Evolutionary conservation across 2,888 invertebrate species (phyloP).

Genomic region (Drosophila anceps): DNA sequence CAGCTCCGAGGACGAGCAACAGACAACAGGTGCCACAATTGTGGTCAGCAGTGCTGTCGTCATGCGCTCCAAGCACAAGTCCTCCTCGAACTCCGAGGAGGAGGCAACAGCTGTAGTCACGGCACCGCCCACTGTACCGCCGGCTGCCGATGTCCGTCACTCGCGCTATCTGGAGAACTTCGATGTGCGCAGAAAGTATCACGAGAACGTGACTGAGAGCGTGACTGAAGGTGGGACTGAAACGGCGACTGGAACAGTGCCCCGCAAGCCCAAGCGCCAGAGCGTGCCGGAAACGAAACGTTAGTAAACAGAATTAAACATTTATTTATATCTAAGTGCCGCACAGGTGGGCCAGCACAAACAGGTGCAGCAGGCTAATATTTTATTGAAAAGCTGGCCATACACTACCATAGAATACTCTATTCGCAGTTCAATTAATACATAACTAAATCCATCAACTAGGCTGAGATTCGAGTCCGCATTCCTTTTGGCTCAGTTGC

Average conservation of each 20-base stretch:
- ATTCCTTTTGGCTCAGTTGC: too few relatives aligned
- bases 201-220: constrained; percentile 67
- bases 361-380: neutral
- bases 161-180: constrained; percentile 85
- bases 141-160: constrained; percentile 74
- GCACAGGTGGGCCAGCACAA: neutral
- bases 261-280: constrained; percentile 79
- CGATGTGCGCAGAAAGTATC: constrained; percentile 84
- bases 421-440: too few relatives aligned
- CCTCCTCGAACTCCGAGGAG: constrained; percentile 83
- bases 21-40: constrained; percentile 6
- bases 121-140: constrained; percentile 1
- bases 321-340: neutral
- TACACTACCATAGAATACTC: too few relatives aligned
- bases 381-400: too few relatives aligned
- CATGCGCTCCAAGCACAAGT: constrained; percentile 81
- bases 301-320: constrained; percentile 38
- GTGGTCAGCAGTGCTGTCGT: constrained; percentile 63
- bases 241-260: constrained; percentile 36
- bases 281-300: constrained; percentile 63
- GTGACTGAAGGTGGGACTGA: neutral
- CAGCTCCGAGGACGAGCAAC: constrained; percentile 83
- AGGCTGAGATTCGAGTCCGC: too few relatives aligned
- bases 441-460: too few relatives aligned
- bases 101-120: constrained; percentile 45